These are phyloP conservation scores for Eristalinus aeneus DNA, from an alignment of 2,888 invertebrate species.

Conservation along the genomic window DNA sequence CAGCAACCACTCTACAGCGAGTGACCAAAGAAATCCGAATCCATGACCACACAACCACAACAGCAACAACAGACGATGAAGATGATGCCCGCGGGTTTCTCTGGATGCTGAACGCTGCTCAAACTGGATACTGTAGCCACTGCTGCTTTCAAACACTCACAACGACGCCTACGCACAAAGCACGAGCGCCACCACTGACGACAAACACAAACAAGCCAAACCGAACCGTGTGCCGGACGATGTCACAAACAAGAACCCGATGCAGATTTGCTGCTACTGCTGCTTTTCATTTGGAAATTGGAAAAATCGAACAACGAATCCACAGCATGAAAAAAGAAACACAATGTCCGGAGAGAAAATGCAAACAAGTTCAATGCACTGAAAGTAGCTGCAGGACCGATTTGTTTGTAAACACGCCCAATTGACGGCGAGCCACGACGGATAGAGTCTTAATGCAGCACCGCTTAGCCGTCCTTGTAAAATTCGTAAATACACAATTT, in stretches of 20 bases:
- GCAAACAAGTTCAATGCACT: slow-evolving; percentile 57
- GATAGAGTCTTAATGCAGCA: background rate
- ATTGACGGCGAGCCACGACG: background rate
- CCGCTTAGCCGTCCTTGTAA: background rate
- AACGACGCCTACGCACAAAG: slow-evolving; percentile 54
- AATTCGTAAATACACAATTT: slow-evolving; percentile 39
- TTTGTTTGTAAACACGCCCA: slow-evolving; percentile 62
- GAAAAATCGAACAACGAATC: slow-evolving; percentile 24
- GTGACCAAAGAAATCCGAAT: slow-evolving; percentile 43
- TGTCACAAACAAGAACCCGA: slow-evolving; percentile 11
- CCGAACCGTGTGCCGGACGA: background rate
- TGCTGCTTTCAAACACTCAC: slow-evolving; percentile 21
- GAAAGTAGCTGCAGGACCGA: slow-evolving; percentile 10
- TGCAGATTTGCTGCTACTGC: slow-evolving; percentile 42
- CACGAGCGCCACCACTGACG: background rate
- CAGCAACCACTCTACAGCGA: slow-evolving; percentile 30
- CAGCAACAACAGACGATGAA: too few relatives aligned
- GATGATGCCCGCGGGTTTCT: slow-evolving; percentile 44
- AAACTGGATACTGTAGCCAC: slow-evolving; percentile 38
- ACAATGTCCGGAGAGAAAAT: background rate
- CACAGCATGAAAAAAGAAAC: background rate
- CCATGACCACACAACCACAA: slow-evolving; percentile 21
- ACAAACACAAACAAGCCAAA: slow-evolving; percentile 20
- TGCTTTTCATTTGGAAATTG: slow-evolving; percentile 28
- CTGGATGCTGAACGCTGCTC: background rate